Base-by-base conservation (phyloP, 2,113 vertebrate genomes). In the Eleginops maclovinus region DNA sequence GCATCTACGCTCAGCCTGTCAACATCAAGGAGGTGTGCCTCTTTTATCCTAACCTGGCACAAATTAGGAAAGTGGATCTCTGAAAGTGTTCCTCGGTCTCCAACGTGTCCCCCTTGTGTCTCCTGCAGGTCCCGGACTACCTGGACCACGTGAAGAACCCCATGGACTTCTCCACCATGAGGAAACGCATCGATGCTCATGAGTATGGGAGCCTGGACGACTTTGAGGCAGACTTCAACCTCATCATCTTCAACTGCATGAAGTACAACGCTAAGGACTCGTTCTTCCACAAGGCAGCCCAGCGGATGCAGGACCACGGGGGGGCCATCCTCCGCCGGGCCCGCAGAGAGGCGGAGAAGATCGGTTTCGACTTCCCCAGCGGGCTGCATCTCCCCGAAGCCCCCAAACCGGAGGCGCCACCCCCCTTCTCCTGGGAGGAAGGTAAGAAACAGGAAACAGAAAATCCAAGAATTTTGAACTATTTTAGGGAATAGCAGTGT, bases 91-190 rank as follows among this genome's bases (percentile, higher is more conserved):
- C 51, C 66, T 24, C 26, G 26, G 14, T 17, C 17, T 49, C 53
- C 66, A 21, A 75, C n/a, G 4, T 41, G 44, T 63, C 31, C 69
- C n/a, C 13, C 1, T 41, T 36, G 24, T 51, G 55, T 51, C 19
- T 12, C 47, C 40, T 53, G 31, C 87, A 99, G 98, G 98, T 99
- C 71, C 96, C 97, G 2, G 98, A 99, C 88, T 99, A 99, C 88
- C 89, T 98, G 93, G 98, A 99, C 85, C 96, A 98, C 89, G 98
- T 99, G 87, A 95, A 94, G 72, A 94, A 94, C 44, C 98, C 98
- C 49, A 99, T 99, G 98, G 98, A 99, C 93, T 99, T 98, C 92
- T 97, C 96, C 72, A 98, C 97, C 24, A 98, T 99, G 97, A 91
- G 95, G 79, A 95, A 95, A 87, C 95, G 95, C 63, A 94, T 99